Evolutionary conservation across 2,888 invertebrate species (phyloP).

Genomic region (Nebria salina): DNA sequence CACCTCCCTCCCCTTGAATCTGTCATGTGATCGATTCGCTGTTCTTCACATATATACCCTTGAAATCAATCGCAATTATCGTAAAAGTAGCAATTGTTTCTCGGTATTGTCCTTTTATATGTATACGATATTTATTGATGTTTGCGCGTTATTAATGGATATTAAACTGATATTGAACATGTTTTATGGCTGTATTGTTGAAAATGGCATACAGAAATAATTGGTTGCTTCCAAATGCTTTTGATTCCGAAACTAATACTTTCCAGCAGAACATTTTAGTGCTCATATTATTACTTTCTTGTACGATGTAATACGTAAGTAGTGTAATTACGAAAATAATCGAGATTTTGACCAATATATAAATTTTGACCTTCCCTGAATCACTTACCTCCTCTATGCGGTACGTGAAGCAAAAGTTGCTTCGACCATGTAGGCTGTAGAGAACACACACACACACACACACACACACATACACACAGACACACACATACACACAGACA

Average conservation of each 20-base stretch:
- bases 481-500: too few species aligned
- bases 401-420: too few species aligned
- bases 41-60: not conserved
- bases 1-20: constrained; percentile 9
- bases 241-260: not conserved
- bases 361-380: too few species aligned
- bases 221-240: not conserved
- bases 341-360: too few species aligned
- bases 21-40: constrained; percentile 15
- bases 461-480: too few species aligned
- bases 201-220: not conserved
- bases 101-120: not conserved
- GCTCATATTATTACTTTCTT: too few species aligned
- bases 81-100: constrained; percentile 40
- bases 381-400: too few species aligned
- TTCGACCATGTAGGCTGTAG: too few species aligned
- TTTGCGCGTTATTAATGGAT: not conserved
- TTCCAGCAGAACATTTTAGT: not conserved
- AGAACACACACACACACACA: too few species aligned
- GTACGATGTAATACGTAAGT: too few species aligned
- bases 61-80: constrained; percentile 29
- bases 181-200: not conserved
- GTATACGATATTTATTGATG: constrained; percentile 23
- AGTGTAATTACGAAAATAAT: too few species aligned
- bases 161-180: not conserved